Conservation (phyloP, 1,140 invertebrate species). For the Drosophila teissieri region DNA sequence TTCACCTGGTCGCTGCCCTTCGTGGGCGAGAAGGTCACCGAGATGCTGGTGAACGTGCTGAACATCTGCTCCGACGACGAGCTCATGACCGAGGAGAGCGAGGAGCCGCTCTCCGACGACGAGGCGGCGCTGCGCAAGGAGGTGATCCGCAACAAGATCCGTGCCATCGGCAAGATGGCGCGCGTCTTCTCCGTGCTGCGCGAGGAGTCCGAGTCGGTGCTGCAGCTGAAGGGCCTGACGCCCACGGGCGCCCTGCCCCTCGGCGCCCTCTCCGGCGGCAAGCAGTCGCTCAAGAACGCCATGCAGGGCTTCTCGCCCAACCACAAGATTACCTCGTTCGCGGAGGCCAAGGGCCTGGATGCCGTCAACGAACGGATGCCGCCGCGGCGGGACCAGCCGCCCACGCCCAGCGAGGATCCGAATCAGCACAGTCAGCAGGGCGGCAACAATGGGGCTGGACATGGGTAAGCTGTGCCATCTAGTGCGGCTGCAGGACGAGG, state of each 20-base stretch:
- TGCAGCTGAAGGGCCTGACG: slow-evolving; percentile 99
- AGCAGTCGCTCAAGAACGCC: slow-evolving; percentile 98
- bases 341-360: slow-evolving; percentile 99
- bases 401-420: slow-evolving; percentile 83
- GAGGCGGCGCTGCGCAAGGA: slow-evolving; percentile 97
- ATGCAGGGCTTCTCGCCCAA: slow-evolving; percentile 99
- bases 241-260: slow-evolving; percentile 98
- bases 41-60: slow-evolving; percentile 99
- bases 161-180: slow-evolving; percentile 99
- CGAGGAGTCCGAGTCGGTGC: slow-evolving; percentile 99
- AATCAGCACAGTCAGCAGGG: slow-evolving; percentile 49
- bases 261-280: slow-evolving; percentile 98
- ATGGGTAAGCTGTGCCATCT: slow-evolving; percentile 61
- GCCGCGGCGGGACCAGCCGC: slow-evolving; percentile 93
- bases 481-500: slow-evolving; percentile 4
- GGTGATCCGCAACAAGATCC: slow-evolving; percentile 99
- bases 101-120: slow-evolving; percentile 87
- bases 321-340: slow-evolving; percentile 99
- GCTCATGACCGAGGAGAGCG: slow-evolving; percentile 98
- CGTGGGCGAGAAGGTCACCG: slow-evolving; percentile 99
- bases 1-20: slow-evolving; percentile 99
- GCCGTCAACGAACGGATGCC: slow-evolving; percentile 99
- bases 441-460: slow-evolving; percentile 70
- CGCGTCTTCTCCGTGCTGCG: slow-evolving; percentile 86
- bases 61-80: slow-evolving; percentile 99